These are phyloP conservation scores for Mixornis gularis DNA, from an alignment of 2,113 vertebrate species.

Conservation along the genomic window DNA sequence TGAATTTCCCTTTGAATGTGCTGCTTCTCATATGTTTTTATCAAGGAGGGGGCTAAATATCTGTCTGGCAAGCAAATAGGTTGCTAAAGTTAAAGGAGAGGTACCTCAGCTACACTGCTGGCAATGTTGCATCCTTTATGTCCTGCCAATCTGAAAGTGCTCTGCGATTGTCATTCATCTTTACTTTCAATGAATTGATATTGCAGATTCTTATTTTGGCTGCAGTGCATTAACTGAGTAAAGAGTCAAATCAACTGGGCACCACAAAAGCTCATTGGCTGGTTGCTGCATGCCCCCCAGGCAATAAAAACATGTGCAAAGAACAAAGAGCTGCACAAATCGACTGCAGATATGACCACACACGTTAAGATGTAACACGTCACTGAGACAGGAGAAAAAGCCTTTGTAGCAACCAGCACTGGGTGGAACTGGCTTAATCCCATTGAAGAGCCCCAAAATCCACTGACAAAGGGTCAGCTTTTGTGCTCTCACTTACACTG, in stretches of 20 bases:
- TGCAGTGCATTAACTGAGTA: slow-evolving; percentile 28
- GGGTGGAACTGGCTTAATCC: slow-evolving; percentile 37
- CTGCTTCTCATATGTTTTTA: not conserved
- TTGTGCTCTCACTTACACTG: not conserved
- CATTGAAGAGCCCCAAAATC: slow-evolving; percentile 25
- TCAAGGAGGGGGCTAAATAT: not conserved
- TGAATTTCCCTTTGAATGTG: not conserved
- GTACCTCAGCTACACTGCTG: not conserved
- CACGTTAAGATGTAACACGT: slow-evolving; percentile 39
- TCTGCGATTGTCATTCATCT: not conserved
- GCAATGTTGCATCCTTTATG: not conserved
- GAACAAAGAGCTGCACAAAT: slow-evolving; percentile 56
- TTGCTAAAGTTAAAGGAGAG: not conserved
- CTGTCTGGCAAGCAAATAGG: not conserved
- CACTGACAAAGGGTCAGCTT: slow-evolving; percentile 17
- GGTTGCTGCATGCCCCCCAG: slow-evolving; percentile 29
- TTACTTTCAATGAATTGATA: slow-evolving; percentile 21
- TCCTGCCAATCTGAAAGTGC: not conserved
- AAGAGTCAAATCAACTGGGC: slow-evolving; percentile 25
- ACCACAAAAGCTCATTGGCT: slow-evolving; percentile 41
- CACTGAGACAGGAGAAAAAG: slow-evolving; percentile 39
- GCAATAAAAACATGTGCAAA: slow-evolving; percentile 54
- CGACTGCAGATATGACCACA: slow-evolving; percentile 58
- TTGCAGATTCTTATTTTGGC: slow-evolving; percentile 40
- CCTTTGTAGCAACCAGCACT: slow-evolving; percentile 17